Evolutionary conservation across 2,888 invertebrate genomes (phyloP), one percentile per base, ranked within the genome.

Genomic region (Phragmatobia fuliginosa): DNA sequence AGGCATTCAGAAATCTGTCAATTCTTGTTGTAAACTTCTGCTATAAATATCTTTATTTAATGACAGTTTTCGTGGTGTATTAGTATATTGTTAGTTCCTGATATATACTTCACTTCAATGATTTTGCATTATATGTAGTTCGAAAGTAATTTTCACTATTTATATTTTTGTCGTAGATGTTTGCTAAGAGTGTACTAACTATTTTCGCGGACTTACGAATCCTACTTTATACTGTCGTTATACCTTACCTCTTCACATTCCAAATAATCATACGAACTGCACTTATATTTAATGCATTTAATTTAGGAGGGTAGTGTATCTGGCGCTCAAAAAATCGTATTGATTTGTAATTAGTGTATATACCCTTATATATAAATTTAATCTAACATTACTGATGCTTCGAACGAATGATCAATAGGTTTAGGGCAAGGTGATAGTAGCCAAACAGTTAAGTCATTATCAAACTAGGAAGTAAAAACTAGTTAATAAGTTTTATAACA

Each of bases 361-460:
- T 94, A 93, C 77, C 85, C 87, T 77, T 82, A 77, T 79, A 85
- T 41, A 74, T 81, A 78, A 82, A 79, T 78, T 73, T 68, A 69
- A 77, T 67, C 72, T 82, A 78, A 85, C 76, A 82, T 79, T 89
- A 89, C 80, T 86, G 85, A 91, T 85, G 93, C 93, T 94, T 93
- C 86, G 82, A 88, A 88, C 77, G 85, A 90, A 82, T 69, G 82
- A 91, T 92, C 92, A 91, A 18, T 94, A 94, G 93, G 92, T 91
- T 56, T 93, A 94, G 91, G 87, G 90, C 88, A 91, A 90, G 91
- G 94, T 94, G 94, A 94, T 94, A 94, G 89, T 94, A 94, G 93
- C 91, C 92, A 87, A 88, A 88, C 73, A 81, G 79, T 83, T 90
- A 90, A 90, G 89, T 87, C 83, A 88, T 87, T 88, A 89, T 89